phyloP scores from a whole-genome alignment of 2,888 invertebrate genomes.

The Sphaerophoria rueppellii region DNA sequence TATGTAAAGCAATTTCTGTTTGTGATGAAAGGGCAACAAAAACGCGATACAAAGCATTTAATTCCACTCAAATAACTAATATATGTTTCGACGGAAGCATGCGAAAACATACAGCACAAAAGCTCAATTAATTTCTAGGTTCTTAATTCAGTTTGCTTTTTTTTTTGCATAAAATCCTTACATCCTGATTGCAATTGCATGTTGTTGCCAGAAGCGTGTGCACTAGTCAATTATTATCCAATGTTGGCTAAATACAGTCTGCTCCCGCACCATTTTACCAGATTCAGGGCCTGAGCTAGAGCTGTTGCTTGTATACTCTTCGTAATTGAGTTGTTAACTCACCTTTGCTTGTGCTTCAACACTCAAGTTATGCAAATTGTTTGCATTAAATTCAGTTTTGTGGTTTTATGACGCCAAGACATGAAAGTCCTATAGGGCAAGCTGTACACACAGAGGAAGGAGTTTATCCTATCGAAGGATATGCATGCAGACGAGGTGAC shows the following conservation, averaged over 20 bases:
- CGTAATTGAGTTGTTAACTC: constrained; percentile 72
- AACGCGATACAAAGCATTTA: no score
- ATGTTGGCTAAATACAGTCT: constrained; percentile 60
- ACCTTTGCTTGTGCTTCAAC: constrained; percentile 60
- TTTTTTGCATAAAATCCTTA: neutral
- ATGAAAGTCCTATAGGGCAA: constrained; percentile 33
- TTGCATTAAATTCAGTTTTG: constrained; percentile 63
- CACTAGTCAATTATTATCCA: constrained; percentile 58
- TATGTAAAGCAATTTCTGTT: no score
- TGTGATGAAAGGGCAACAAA: no score
- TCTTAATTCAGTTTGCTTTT: neutral
- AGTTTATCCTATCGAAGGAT: constrained; percentile 19
- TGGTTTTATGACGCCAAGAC: constrained; percentile 59
- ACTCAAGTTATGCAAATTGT: constrained; percentile 71
- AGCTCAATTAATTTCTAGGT: no score
- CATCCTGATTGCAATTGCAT: constrained; percentile 6
- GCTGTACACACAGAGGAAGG: neutral
- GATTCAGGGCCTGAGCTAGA: neutral
- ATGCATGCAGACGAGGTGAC: constrained; percentile 70
- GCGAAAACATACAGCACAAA: no score
- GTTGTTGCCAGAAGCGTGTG: constrained; percentile 54
- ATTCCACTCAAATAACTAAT: no score
- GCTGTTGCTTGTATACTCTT: constrained; percentile 31
- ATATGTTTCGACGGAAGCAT: no score
- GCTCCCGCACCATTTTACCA: neutral